Base-by-base conservation (phyloP, 2,888 invertebrate species). In the Phalera bucephala region DNA sequence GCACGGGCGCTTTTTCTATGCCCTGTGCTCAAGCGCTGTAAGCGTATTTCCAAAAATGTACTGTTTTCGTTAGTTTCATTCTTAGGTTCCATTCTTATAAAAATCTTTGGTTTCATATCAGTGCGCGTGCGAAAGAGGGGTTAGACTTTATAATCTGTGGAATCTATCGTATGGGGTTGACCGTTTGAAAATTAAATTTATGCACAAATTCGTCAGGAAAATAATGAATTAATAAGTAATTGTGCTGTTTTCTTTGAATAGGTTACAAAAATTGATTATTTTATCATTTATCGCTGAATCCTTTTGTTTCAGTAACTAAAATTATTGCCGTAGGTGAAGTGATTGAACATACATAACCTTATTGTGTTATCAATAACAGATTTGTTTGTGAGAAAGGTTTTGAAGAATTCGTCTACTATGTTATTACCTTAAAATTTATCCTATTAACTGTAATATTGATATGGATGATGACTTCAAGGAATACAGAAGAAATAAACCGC, bases 401-500 rank as follows among this genome's bases (percentile, higher is more conserved):
- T 38, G 13, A 12, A 31, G 40, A 41, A 41, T 42, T 30, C 36
- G 5, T 37, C 26, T 29, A 40, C 38, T 56, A 72, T 74, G 72
- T 60, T 66, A 55, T 64, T 68, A 53, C 66, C 64, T 45, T 67
- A 63, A 66, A 63, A 62, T 17, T 17, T 55, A 47, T 56, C 59
- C 52, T 60, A 52, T 56, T 54, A 57, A 62, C 68, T 65, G 66
- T 70, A 64, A 69, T 64, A 72, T 74, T 85, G 87, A 60, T 85
- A 91, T 90, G 90, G 90, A 88, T 87, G 88, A 87, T 88, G 89
- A 87, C 64, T 90, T 66, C 70, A 91, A 87, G 74, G 91, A 91
- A 56, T 90, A 85, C 59, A 90, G 83, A 88, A 91, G 90, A 78
- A 92, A 91, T 74, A 93, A 93, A 82, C 93, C 93, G 63, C 93